phyloP scores from a whole-genome alignment of 2,113 vertebrate species.

The Ptilorrhoa leucosticta region DNA sequence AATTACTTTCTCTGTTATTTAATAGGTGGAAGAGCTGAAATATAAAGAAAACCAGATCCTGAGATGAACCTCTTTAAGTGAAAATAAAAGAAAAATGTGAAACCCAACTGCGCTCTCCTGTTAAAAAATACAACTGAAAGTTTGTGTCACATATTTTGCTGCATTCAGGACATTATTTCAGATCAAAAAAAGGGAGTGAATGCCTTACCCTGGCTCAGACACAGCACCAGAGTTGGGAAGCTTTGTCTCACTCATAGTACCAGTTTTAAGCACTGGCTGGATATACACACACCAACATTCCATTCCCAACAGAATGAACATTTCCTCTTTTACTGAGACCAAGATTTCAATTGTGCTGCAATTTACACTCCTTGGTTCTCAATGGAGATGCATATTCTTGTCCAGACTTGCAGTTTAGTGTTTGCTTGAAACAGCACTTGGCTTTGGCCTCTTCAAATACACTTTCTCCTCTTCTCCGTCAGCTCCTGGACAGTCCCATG shows the following conservation, averaged over 20 bases:
- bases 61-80: not conserved
- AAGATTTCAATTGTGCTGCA: not conserved
- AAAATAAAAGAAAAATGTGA: not conserved
- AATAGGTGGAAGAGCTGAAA: not conserved
- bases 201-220: not conserved
- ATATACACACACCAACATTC: not conserved
- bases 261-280: not conserved
- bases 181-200: not conserved
- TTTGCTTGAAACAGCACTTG: not conserved
- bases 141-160: not conserved
- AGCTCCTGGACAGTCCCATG: rapidly evolving
- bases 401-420: not conserved
- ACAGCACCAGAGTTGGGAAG: not conserved
- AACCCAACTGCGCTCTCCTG: not conserved
- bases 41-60: not conserved
- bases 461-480: not conserved
- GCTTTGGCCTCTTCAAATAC: not conserved
- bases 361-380: not conserved
- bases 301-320: not conserved
- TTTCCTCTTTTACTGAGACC: not conserved
- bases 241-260: not conserved
- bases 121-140: not conserved
- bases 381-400: not conserved
- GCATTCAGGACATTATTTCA: not conserved
- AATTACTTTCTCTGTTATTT: not conserved